Percentiles rank a stretch among this genome's conserved stretches.
These are phyloP conservation scores for Dasyurus viverrinus DNA, from an alignment of 2,113 vertebrate species.

Conservation along the genomic window DNA sequence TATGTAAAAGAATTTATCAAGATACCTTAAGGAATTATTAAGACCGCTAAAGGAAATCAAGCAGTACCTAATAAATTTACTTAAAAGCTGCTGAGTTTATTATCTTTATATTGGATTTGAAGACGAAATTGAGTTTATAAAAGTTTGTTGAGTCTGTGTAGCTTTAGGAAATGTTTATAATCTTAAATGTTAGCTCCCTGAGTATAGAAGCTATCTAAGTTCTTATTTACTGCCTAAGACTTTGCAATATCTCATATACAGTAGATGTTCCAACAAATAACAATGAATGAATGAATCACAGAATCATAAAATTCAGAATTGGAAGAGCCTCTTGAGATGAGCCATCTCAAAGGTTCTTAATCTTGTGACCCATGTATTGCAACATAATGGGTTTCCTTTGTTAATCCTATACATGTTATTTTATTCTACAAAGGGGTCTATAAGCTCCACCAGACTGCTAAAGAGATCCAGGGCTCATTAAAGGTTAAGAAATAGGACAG, in stretches of 20 bases:
- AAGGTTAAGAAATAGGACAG: too few species aligned
- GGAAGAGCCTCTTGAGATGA: background rate
- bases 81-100: conserved; percentile 20
- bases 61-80: conserved; percentile 37
- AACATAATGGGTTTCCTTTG: background rate
- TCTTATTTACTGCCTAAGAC: conserved; percentile 15
- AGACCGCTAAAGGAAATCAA: conserved; percentile 27
- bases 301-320: background rate
- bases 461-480: background rate
- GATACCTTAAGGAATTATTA: background rate
- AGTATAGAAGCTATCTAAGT: conserved; percentile 7
- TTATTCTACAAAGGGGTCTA: background rate
- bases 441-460: background rate
- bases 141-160: background rate
- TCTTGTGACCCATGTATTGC: background rate
- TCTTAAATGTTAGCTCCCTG: conserved; percentile 26
- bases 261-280: background rate
- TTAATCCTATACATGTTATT: background rate
- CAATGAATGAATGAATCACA: conserved; percentile 25
- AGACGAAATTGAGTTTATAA: conserved; percentile 9
- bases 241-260: conserved; percentile 31
- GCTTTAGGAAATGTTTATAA: conserved; percentile 34
- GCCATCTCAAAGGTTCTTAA: background rate
- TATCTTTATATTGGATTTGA: background rate
- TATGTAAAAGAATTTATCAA: background rate